Evolutionary conservation across 1,140 invertebrate genomes (phyloP).

Genomic region (Bombus huntii): DNA sequence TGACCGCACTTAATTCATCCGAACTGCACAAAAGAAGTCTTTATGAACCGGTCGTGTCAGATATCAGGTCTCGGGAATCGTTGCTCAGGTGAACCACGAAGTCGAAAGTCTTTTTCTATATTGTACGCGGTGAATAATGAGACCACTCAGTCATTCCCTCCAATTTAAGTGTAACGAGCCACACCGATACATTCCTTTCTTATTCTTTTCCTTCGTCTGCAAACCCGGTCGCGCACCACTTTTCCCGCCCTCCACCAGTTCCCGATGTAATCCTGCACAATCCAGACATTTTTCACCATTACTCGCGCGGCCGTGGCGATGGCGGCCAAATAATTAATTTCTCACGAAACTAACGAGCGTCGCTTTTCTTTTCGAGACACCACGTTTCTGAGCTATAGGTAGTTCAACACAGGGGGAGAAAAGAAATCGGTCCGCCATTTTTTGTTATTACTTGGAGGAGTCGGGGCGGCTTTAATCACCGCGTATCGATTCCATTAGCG

Average conservation of each 20-base stretch:
- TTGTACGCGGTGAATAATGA: slow-evolving; percentile 82
- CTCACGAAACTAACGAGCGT: slow-evolving; percentile 81
- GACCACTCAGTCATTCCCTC: slow-evolving; percentile 82
- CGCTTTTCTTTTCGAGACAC: slow-evolving; percentile 69
- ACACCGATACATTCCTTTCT: slow-evolving; percentile 82
- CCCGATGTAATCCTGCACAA: slow-evolving; percentile 80
- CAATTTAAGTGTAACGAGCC: slow-evolving; percentile 83
- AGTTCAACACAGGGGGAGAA: slow-evolving; percentile 26
- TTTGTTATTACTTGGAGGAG: background rate
- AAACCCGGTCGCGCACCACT: slow-evolving; percentile 28
- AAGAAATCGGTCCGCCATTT: slow-evolving; percentile 18
- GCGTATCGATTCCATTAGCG: background rate
- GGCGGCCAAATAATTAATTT: slow-evolving; percentile 83
- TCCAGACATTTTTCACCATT: slow-evolving; percentile 83
- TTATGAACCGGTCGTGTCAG: slow-evolving; percentile 55
- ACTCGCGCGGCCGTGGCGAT: slow-evolving; percentile 75
- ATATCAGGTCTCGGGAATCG: slow-evolving; percentile 59
- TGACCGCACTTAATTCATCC: slow-evolving; percentile 62
- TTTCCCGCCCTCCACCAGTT: slow-evolving; percentile 59
- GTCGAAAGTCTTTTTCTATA: slow-evolving; percentile 77
- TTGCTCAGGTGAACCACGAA: slow-evolving; percentile 55
- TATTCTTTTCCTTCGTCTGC: slow-evolving; percentile 77
- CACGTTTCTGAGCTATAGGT: slow-evolving; percentile 42
- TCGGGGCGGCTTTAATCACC: background rate
- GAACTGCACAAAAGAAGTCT: slow-evolving; percentile 27